Evolutionary conservation across 2,113 vertebrate genomes (phyloP).

Genomic region (Stomatorhinus ivindoensis): DNA sequence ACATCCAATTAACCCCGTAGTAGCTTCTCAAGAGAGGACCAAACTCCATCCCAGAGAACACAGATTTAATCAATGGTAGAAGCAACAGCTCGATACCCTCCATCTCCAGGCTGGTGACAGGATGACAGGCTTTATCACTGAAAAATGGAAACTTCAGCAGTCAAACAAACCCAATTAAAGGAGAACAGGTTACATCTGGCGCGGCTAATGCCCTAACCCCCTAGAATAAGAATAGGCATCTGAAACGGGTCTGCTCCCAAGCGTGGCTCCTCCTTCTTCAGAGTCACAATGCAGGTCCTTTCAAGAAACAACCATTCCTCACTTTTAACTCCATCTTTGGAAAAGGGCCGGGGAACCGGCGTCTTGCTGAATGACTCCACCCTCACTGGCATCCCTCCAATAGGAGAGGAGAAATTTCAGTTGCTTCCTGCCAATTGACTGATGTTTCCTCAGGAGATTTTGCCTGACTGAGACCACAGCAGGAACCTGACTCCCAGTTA

Average conservation of each 20-base stretch:
- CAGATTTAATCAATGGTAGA: not conserved
- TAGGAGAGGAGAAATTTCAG: not conserved
- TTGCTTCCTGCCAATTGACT: not conserved
- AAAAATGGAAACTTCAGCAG: not conserved
- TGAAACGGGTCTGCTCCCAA: not conserved
- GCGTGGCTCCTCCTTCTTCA: not conserved
- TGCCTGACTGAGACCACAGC: not conserved
- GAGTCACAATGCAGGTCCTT: not conserved
- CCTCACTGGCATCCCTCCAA: not conserved
- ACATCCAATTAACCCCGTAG: not conserved
- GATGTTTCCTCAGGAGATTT: not conserved
- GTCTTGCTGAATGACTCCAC: not conserved
- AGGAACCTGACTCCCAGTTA: not conserved
- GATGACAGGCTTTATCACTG: not conserved
- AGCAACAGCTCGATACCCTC: too few relatives aligned
- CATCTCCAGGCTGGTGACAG: not conserved
- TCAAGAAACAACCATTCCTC: not conserved
- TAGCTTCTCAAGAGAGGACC: not conserved
- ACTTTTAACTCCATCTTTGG: not conserved
- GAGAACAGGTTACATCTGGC: not conserved
- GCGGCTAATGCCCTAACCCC: not conserved
- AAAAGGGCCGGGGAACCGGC: not conserved
- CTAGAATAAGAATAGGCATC: not conserved
- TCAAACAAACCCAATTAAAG: not conserved
- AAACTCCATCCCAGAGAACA: not conserved